Conservation (phyloP, 2,797 vertebrate species). For the Xenentodon cancila region DNA sequence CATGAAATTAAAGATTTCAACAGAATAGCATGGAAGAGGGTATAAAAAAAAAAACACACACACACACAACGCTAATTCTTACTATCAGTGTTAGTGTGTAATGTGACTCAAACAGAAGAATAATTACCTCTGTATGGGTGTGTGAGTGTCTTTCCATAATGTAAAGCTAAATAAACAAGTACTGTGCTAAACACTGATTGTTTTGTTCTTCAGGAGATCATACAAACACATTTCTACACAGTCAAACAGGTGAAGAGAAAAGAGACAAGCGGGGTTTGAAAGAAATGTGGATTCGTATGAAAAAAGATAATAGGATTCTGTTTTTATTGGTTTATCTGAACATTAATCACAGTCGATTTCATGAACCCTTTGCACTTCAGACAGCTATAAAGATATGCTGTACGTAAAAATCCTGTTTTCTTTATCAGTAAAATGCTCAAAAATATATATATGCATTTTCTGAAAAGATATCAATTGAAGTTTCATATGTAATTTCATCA, state of each 20-base stretch:
- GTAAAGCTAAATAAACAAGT: background rate
- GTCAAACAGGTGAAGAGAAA: slow-evolving; percentile 16
- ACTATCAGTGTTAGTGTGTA: slow-evolving; percentile 60
- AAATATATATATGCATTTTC: slow-evolving; percentile 3
- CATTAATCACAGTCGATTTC: background rate
- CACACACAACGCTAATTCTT: slow-evolving; percentile 67
- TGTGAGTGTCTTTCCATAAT: slow-evolving; percentile 4
- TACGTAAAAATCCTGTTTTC: background rate
- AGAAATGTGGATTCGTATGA: slow-evolving; percentile 1
- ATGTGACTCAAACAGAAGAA: slow-evolving; percentile 49
- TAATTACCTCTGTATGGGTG: slow-evolving; percentile 5
- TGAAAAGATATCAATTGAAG: slow-evolving; percentile 14
- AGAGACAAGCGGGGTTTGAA: background rate
- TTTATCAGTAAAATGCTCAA: slow-evolving; percentile 5
- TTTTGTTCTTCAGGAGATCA: too few species aligned
- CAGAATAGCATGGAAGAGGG: slow-evolving; percentile 64
- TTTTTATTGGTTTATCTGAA: background rate
- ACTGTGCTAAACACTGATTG: too few species aligned
- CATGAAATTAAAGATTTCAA: slow-evolving; percentile 83
- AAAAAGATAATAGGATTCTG: too few species aligned
- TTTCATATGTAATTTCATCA: slow-evolving; percentile 17
- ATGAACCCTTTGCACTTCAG: too few species aligned
- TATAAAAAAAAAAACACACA: slow-evolving; percentile 25
- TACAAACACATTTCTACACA: too few species aligned
- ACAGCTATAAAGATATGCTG: background rate